Conservation (phyloP, 2,888 invertebrate genomes). For the Aporophyla lueneburgensis region DNA sequence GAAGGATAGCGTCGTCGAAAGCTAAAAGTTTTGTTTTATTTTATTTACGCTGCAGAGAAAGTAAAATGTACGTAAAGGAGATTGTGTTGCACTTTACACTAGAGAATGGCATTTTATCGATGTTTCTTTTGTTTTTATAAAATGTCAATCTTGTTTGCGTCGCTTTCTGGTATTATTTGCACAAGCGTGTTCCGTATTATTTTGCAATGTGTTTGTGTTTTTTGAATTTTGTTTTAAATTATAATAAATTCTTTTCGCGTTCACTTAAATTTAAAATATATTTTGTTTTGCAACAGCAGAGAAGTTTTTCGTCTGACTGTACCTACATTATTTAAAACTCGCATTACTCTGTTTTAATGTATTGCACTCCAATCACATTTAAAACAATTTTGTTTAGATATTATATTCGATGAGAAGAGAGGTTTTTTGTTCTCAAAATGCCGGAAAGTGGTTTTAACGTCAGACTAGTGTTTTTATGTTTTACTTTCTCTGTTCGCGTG, state of each 20-base stretch:
- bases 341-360: background rate
- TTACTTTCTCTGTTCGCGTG: conserved; percentile 85
- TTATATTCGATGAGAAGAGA: too few species aligned
- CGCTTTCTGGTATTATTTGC: conserved; percentile 54
- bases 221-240: background rate
- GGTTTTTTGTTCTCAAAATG: background rate
- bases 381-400: background rate
- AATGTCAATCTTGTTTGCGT: conserved; percentile 66
- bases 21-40: conserved; percentile 73
- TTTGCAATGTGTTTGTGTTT: background rate
- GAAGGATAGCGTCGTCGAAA: conserved; percentile 70
- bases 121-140: conserved; percentile 49
- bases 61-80: conserved; percentile 86
- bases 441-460: background rate
- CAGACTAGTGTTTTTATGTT: conserved; percentile 53
- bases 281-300: background rate
- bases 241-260: background rate
- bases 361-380: background rate
- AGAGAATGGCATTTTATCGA: conserved; percentile 80
- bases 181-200: background rate
- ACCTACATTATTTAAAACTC: background rate
- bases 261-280: background rate
- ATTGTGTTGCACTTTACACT: conserved; percentile 50
- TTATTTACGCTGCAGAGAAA: conserved; percentile 87
- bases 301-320: background rate